These are phyloP conservation scores for Eudyptes chrysolophus DNA, from an alignment of 2,113 vertebrate species.

Conservation along the genomic window DNA sequence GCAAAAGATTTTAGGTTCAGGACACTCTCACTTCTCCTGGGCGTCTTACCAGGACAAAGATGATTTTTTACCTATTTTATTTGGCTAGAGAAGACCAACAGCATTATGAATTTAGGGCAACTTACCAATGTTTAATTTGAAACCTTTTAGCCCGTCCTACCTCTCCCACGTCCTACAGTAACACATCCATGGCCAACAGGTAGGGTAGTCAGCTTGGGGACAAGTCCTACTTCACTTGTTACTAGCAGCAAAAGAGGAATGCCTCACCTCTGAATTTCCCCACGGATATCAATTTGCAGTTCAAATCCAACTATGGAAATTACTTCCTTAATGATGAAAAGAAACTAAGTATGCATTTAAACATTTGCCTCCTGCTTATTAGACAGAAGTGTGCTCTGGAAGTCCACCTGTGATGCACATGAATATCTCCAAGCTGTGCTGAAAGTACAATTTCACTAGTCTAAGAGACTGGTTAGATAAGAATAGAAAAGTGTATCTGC, in stretches of 20 bases:
- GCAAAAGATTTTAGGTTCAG: not conserved
- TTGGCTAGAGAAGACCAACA: not conserved
- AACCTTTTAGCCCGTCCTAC: not conserved
- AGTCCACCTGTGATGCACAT: not conserved
- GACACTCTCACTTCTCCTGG: not conserved
- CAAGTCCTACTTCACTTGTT: not conserved
- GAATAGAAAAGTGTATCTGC: no score
- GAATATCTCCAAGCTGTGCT: not conserved
- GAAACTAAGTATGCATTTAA: not conserved
- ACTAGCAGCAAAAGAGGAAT: not conserved
- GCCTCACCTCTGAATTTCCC: not conserved
- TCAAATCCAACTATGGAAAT: not conserved
- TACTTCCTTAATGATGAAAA: not conserved
- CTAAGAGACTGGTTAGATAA: not conserved
- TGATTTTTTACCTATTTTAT: not conserved
- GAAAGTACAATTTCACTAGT: not conserved
- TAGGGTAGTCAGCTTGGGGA: not conserved
- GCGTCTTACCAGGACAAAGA: not conserved
- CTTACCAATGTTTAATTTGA: not conserved
- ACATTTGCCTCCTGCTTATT: not conserved
- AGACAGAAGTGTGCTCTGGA: not conserved
- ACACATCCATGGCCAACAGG: not conserved
- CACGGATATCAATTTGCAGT: not conserved
- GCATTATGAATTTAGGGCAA: not conserved
- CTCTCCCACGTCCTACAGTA: not conserved